Evolutionary conservation across 2,113 vertebrate species (phyloP).

Genomic region (Crotalus helleri): DNA sequence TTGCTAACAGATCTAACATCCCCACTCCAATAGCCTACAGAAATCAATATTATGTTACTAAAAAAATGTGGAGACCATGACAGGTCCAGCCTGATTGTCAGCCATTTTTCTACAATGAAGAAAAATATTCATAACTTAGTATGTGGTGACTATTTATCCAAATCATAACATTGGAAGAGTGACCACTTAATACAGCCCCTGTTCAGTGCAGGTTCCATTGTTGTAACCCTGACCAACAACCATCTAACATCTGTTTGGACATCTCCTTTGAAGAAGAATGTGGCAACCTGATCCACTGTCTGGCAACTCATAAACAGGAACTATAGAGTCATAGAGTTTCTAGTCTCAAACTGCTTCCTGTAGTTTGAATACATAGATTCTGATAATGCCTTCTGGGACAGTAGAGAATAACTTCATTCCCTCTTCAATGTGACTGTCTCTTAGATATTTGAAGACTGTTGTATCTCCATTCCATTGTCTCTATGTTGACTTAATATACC

Average conservation of each 20-base stretch:
- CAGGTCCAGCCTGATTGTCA: neutral
- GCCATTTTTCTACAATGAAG: neutral
- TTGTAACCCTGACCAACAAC: neutral
- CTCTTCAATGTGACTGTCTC: neutral
- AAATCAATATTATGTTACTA: neutral
- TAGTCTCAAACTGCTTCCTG: neutral
- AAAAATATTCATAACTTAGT: neutral
- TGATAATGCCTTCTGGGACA: neutral
- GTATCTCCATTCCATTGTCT: neutral
- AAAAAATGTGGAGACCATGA: neutral
- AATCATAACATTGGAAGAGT: neutral
- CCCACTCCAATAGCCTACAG: neutral
- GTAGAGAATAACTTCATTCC: neutral
- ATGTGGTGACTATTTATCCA: neutral
- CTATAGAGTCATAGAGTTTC: neutral
- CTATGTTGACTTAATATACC: neutral
- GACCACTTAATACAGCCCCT: neutral
- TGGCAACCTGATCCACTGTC: neutral
- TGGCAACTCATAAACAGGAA: neutral
- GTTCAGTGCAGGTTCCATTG: neutral
- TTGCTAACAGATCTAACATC: neutral
- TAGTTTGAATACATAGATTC: neutral
- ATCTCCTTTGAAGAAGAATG: neutral
- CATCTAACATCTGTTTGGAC: neutral
- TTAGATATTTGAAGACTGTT: neutral